phyloP scores from a whole-genome alignment of 2,113 vertebrate genomes.

The Electrona antarctica region DNA sequence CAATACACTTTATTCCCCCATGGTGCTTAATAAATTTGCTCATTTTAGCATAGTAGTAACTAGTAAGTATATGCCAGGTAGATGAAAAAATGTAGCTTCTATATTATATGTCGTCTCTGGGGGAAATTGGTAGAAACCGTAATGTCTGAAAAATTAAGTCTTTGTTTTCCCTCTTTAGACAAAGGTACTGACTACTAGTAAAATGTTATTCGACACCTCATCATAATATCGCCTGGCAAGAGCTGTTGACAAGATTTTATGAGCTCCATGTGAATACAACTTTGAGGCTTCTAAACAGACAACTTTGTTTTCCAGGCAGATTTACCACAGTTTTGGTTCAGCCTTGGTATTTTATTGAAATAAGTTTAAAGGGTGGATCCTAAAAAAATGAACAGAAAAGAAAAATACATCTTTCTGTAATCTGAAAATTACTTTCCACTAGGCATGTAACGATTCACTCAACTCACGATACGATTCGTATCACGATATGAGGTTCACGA shows the following conservation, averaged over 20 bases:
- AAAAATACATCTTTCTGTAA: slow-evolving; percentile 59
- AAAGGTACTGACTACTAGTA: neutral
- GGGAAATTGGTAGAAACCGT: neutral
- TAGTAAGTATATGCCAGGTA: slow-evolving; percentile 19
- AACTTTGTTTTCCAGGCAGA: too few species aligned
- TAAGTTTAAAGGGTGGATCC: slow-evolving; percentile 50
- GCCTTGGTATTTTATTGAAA: slow-evolving; percentile 56
- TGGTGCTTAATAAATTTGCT: neutral
- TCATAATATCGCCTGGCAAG: neutral
- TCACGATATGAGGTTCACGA: too few species aligned
- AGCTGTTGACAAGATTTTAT: neutral
- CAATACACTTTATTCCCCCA: slow-evolving; percentile 3
- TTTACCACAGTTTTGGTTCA: slow-evolving; percentile 32
- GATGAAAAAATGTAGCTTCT: neutral
- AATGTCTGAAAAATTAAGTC: neutral
- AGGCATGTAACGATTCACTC: too few species aligned
- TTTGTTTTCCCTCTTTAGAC: neutral
- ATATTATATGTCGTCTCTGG: slow-evolving; percentile 3
- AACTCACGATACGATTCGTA: too few species aligned
- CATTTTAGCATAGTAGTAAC: neutral
- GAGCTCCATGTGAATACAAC: slow-evolving; percentile 8
- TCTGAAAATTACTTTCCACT: slow-evolving; percentile 70
- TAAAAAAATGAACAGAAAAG: slow-evolving; percentile 48
- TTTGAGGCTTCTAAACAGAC: too few species aligned
- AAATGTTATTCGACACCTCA: neutral